A percentile compares a stretch with the other conserved stretches of the same genome.
Evolutionary conservation across 2,113 vertebrate species (phyloP).

Genomic region (Planiliza haematocheilus): DNA sequence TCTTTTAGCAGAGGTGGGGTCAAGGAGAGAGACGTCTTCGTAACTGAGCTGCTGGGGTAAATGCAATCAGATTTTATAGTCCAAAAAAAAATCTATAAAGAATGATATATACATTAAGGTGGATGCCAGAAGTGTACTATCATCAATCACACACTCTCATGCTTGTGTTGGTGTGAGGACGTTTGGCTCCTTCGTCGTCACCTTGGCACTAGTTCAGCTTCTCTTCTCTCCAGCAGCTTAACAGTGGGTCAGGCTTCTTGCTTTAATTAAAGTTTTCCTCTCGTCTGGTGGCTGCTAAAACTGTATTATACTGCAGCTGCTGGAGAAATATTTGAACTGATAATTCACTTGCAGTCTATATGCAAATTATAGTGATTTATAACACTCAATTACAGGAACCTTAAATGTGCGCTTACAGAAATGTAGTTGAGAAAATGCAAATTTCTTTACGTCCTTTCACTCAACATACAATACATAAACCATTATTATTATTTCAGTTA

Average conservation of each 20-base stretch:
- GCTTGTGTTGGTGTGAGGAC: slow-evolving; percentile 12
- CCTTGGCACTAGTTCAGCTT: slow-evolving; percentile 43
- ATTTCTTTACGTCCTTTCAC: not conserved
- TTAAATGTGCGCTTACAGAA: too few species aligned
- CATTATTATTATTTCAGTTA: too few species aligned
- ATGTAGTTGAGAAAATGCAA: not conserved
- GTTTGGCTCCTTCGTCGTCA: slow-evolving; percentile 38
- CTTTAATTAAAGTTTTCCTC: slow-evolving; percentile 40
- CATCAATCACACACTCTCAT: slow-evolving; percentile 9
- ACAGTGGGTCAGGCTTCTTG: not conserved
- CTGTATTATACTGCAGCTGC: slow-evolving; percentile 3
- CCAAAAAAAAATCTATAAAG: not conserved
- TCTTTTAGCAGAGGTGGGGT: not conserved
- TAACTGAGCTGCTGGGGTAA: not conserved
- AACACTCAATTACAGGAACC: too few species aligned
- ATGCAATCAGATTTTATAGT: not conserved
- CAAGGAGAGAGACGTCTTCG: not conserved
- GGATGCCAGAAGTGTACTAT: not conserved
- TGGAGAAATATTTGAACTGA: not conserved
- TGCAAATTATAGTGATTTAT: too few species aligned
- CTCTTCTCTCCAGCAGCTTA: slow-evolving; percentile 17
- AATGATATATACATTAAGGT: not conserved
- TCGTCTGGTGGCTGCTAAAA: slow-evolving; percentile 8
- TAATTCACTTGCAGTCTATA: not conserved
- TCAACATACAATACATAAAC: not conserved